Conservation (phyloP, 2,797 vertebrate species). For the Trachops cirrhosus region DNA sequence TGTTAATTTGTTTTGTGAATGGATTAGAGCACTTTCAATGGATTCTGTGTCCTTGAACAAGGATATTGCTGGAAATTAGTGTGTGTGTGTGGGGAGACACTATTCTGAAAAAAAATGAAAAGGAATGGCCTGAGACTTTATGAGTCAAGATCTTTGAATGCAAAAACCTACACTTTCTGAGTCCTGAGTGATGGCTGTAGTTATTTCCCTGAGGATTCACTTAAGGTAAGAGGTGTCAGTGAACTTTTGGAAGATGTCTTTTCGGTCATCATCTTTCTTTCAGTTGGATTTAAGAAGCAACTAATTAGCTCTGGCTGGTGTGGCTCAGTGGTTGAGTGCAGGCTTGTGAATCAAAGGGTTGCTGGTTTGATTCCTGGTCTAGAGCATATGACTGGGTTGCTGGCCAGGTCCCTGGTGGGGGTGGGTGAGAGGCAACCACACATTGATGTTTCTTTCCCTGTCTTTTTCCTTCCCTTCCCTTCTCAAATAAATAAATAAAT, state of each 20-base stretch:
- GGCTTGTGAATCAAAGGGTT: no score
- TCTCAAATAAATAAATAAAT: no score
- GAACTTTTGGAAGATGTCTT: background rate
- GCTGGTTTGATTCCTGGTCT: no score
- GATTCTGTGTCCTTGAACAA: background rate
- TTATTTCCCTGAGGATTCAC: background rate
- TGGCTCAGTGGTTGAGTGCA: no score
- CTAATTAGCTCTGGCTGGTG: background rate
- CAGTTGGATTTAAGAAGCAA: background rate
- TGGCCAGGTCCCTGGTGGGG: no score
- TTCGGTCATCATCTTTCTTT: background rate
- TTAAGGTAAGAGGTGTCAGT: background rate
- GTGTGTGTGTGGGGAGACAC: background rate
- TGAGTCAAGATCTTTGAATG: background rate
- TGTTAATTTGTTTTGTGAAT: background rate
- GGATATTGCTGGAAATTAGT: background rate
- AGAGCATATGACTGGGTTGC: no score
- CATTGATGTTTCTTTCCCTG: no score
- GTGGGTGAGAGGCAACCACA: no score
- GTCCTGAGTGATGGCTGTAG: background rate
- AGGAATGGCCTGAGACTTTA: background rate
- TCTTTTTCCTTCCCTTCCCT: no score
- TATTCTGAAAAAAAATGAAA: background rate
- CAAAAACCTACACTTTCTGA: background rate
- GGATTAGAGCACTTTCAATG: background rate